A percentile compares a stretch with the other conserved stretches of the same genome.
phyloP scores from a whole-genome alignment of 2,888 invertebrate species.

The Caenorhabditis sp. region DNA sequence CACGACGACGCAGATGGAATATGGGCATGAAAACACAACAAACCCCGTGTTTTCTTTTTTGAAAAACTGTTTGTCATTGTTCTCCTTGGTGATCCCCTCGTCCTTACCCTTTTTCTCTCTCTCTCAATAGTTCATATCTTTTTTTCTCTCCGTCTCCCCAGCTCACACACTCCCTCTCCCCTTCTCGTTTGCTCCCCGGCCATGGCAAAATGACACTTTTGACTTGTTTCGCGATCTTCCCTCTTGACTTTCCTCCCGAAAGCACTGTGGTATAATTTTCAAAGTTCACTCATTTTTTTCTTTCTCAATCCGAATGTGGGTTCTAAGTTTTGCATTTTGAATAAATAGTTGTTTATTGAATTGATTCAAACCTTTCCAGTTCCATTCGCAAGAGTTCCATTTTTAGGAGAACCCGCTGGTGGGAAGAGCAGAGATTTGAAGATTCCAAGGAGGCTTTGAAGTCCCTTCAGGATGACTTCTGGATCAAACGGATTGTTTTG shows the following conservation, averaged over 20 bases:
- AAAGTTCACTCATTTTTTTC: conserved; percentile 15
- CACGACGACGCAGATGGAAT: conserved; percentile 70
- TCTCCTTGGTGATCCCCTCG: not conserved
- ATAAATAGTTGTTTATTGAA: conserved; percentile 16
- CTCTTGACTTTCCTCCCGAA: conserved; percentile 5
- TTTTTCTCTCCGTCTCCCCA: not conserved
- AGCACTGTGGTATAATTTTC: conserved; percentile 28
- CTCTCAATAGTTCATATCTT: conserved; percentile 13
- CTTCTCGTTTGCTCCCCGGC: not conserved
- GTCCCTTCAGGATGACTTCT: not conserved
- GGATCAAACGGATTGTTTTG: not conserved
- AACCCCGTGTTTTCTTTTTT: conserved; percentile 4
- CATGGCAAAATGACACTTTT: conserved; percentile 3
- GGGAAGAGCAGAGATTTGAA: not conserved
- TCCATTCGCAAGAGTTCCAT: not conserved
- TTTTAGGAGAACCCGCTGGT: not conserved
- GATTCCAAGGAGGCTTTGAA: not conserved
- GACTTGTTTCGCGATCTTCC: conserved; percentile 2
- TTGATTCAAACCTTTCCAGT: not conserved
- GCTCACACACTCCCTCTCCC: conserved; percentile 16
- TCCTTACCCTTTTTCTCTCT: too few species aligned
- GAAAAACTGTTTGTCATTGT: not conserved
- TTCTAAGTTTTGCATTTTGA: conserved; percentile 12
- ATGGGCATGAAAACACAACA: conserved; percentile 62
- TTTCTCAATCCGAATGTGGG: conserved; percentile 8